These are phyloP conservation scores for Pristionchus fissidentatus DNA, from an alignment of 2,888 invertebrate genomes.

Conservation along the genomic window DNA sequence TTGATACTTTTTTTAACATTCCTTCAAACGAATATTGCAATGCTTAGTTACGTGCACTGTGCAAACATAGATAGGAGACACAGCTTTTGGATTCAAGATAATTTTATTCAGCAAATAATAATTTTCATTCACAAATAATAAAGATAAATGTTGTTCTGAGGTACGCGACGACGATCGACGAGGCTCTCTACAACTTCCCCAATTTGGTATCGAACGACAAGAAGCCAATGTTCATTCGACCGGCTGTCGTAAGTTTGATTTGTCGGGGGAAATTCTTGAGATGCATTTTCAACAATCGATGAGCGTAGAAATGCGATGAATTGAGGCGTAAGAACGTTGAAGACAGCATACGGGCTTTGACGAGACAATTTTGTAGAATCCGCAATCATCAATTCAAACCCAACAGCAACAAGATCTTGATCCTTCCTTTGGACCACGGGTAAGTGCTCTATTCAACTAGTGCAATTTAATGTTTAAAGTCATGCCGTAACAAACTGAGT, in stretches of 20 bases:
- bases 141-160: too few relatives aligned
- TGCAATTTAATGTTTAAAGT: not conserved
- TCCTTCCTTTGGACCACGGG: not conserved
- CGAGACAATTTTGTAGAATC: not conserved
- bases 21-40: too few relatives aligned
- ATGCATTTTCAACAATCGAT: not conserved
- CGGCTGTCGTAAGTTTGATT: not conserved
- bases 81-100: too few relatives aligned
- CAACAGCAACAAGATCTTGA: slow-evolving; percentile 21
- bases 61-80: too few relatives aligned
- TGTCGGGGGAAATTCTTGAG: too few relatives aligned
- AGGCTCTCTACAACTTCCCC: slow-evolving; percentile 42
- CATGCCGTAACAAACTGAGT: too few relatives aligned
- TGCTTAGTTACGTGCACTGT: too few relatives aligned
- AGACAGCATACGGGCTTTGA: too few relatives aligned
- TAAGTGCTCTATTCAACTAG: not conserved
- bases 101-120: too few relatives aligned
- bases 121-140: not conserved
- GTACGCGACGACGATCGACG: slow-evolving; percentile 34
- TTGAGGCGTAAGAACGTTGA: too few relatives aligned
- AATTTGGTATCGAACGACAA: slow-evolving; percentile 35
- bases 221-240: slow-evolving; percentile 13
- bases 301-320: not conserved
- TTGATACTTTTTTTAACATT: not conserved
- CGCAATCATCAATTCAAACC: not conserved